These are phyloP conservation scores for Sigmodon hispidus DNA, from an alignment of 2,113 vertebrate species.

Conservation along the genomic window DNA sequence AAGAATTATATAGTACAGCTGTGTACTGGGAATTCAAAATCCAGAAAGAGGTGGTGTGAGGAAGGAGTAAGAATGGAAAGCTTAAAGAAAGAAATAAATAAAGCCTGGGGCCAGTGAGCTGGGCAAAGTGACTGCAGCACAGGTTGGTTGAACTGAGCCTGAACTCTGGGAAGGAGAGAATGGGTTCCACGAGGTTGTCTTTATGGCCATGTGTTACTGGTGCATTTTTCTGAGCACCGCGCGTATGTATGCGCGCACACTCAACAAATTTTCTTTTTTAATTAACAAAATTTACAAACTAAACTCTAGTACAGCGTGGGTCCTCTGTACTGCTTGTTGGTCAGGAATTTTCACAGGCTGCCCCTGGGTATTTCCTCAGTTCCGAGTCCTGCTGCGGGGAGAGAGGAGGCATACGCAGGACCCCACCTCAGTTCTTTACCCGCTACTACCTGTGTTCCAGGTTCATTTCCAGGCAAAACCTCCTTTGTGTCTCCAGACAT, in stretches of 20 bases:
- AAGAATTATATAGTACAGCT: background rate
- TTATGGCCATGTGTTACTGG: too few relatives aligned
- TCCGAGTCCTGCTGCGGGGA: background rate
- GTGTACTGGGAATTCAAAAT: background rate
- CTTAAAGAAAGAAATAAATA: background rate
- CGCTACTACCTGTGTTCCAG: background rate
- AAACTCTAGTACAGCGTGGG: fast-evolving
- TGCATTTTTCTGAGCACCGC: background rate
- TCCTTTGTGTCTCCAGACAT: background rate
- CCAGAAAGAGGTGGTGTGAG: background rate
- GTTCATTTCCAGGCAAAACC: background rate
- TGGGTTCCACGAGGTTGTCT: too few relatives aligned
- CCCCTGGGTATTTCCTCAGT: background rate
- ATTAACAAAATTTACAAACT: background rate
- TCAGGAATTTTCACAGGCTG: background rate
- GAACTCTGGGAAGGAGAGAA: background rate
- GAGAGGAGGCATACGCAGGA: too few relatives aligned
- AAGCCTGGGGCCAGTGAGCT: background rate
- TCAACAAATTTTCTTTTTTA: background rate
- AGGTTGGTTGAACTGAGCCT: background rate
- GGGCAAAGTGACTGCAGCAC: background rate
- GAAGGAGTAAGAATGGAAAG: background rate
- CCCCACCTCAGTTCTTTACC: too few relatives aligned
- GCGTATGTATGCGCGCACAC: fast-evolving
- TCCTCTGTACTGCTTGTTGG: background rate